Base-by-base conservation (phyloP, 2,797 vertebrate species). In the Benthosema pterotum region DNA sequence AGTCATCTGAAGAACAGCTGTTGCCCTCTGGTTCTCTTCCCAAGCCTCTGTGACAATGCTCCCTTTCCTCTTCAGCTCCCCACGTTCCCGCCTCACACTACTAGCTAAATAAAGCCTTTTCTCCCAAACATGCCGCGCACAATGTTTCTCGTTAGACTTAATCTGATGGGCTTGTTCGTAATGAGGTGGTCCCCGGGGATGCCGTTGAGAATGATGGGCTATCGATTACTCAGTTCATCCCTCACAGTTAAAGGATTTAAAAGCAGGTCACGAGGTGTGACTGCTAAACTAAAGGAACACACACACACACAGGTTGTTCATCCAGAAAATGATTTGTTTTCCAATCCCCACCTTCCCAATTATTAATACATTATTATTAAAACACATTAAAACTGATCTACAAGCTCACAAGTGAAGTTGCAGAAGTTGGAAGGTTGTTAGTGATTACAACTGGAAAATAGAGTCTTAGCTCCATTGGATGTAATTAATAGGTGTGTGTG, bases 1-100 rank as follows among this genome's bases (percentile, higher is more conserved):
- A 85, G 83, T 86, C 88, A 88, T 87, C 81, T 72, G 67, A 83
- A 61, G 63, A 85, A 67, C 89, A 89, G 84, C 88, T 87, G 86
- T 63, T 52, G 14, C 65, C 68, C 55, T 4, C 51, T 45, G 55
- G 62, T 60, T 63, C 62, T 69, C 59, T 22, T 84, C 71, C 72
- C 67, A 16, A 54, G 18, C 57, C 67, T 46, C 67, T 71, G 42
- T 65, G 48, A 57, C 69, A 59, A 62, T 45, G 46, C 59, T 60
- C 14, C 7, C 11, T 62, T 62, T 54, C 53, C 51, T 11, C 11
- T 11, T n/a, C 12, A 79, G 65, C 58, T n/a, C 45, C 55, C 18
- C 52, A n/a, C 60, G 68, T 66, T 47, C 19, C 58, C 66, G 69
- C 65, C 57, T 52, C 63, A 72, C 67, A 63, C 17, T 15, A 67